Base-by-base conservation (phyloP, 2,888 invertebrate species). In the Luperina nickerlii region DNA sequence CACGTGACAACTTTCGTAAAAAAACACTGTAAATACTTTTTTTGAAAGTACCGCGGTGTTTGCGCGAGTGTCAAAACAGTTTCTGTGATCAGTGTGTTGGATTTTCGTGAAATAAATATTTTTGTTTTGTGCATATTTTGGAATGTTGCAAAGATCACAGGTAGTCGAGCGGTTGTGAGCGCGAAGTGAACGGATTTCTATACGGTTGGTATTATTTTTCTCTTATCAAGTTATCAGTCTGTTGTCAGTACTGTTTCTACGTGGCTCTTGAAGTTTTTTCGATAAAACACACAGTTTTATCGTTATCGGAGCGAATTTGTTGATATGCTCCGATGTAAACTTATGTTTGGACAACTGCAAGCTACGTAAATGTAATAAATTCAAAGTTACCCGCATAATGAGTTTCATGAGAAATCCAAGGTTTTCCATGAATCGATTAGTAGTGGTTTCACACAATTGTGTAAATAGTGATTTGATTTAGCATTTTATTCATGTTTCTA, bases 1-100 rank as follows among this genome's bases (percentile, higher is more conserved):
- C 90, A 90, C 94, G 95, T 90, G 90, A 91, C 90, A 95, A 95
- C 95, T 96, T 96, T 96, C 96, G 96, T 95, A 94, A 93, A 94
- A 93, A 93, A 94, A 92, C 92, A 91, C 91, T 93, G 91, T 90
- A 86, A 92, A 91, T 92, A 92, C 91, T 92, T 92, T 94, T 94
- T 94, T 92, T 90, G 91, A 93, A 93, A 94, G 93, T 93, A 92
- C 91, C 87, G 81, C 86, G 88, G 91, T 93, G 93, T 90, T 91
- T 89, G 89, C 86, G 90, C 90, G 82, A 90, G 91, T 92, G 93
- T 92, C 88, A 88, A 90, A 92, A 91, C 91, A 82, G 90, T 93
- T 92, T 87, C 72, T 79, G 90, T 87, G 89, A 87, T 90, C 86
- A 89, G 90, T 88, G 88, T 71, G 70, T 90, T 91, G 89, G 87